Evolutionary conservation across 2,797 vertebrate species (phyloP), one percentile per base, ranked within the genome.

Genomic region (Benthosema pterotum): DNA sequence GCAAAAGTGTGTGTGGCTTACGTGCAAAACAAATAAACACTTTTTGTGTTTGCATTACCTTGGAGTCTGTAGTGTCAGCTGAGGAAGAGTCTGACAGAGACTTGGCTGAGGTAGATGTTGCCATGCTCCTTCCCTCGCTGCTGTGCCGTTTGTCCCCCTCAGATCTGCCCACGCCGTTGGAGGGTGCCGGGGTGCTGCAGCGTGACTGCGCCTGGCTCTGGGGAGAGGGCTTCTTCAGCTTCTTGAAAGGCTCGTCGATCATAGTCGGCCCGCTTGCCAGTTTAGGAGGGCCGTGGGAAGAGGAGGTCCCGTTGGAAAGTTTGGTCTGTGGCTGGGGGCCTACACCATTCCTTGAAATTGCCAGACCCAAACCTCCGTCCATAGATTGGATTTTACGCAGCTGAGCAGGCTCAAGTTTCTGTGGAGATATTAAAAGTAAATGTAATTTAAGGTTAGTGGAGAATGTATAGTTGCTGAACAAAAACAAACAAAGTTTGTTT

Each of bases 321-420:
- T 93, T 93, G 0, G 89, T 70, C 5, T 79, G 84, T 5, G 83
- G 82, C 66, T 87, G 88, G 65, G 90, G 77, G 0, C 90, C 93
- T n/a, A 60, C 71, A 70, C 74, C 91, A n/a, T 92, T 96, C 84
- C 67, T 77, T 74, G 93, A 79, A 2, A 97, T 48, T 0, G 94
- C 91, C 16, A 95, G 67, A 0, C 97, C 95, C 0, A 94, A 38
- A 32, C 96, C 96, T 0, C 96, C 94, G 0, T 95, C 94, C 0
- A 89, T 60, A 6, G 85, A 89, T 28, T 82, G 91, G 52, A 87
- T 89, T 80, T 94, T 97, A 32, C 91, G 95, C 63, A 86, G 74
- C 0, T 79, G 91, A 19, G 82, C 76, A 0, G 78, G 72, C 56
- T 95, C 94, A 3, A 87, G 86, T 77, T 91, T 96, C 97, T 99